A percentile compares a stretch with the other conserved stretches of the same genome.
Evolutionary conservation across 2,797 vertebrate species (phyloP).

Genomic region (Girardinus metallicus): DNA sequence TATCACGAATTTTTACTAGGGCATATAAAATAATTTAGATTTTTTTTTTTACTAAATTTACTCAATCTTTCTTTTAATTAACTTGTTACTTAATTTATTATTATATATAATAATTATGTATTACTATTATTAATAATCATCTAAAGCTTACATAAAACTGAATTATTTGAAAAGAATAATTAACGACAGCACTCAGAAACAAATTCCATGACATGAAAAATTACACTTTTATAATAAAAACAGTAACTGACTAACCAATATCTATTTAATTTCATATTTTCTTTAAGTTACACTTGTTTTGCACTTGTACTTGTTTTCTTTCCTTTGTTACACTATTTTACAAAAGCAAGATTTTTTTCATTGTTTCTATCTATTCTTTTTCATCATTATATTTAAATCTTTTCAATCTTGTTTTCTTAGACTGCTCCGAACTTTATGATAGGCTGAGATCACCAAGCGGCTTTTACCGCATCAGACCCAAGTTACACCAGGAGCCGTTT

Average conservation of each 20-base stretch:
- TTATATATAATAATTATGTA: background rate
- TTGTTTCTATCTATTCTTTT: background rate
- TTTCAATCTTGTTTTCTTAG: constrained; percentile 57
- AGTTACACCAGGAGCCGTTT: constrained; percentile 81
- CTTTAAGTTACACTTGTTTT: background rate
- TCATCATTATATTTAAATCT: background rate
- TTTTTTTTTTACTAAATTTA: background rate
- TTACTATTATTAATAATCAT: background rate
- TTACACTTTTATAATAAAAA: background rate
- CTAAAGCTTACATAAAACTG: background rate
- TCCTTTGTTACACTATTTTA: background rate
- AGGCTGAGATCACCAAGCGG: constrained; percentile 79
- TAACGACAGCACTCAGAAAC: background rate
- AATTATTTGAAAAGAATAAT: background rate
- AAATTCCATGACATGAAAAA: background rate
- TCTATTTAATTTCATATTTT: background rate
- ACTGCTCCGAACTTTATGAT: constrained; percentile 87
- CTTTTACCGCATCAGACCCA: constrained; percentile 87
- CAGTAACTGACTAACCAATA: background rate
- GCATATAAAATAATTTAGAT: background rate
- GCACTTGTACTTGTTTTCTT: background rate
- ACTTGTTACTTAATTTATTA: background rate
- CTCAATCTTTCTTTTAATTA: background rate
- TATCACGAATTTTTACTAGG: background rate
- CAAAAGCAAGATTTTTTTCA: background rate